phyloP scores from a whole-genome alignment of 2,888 invertebrate species.

The Pandemis heparana region DNA sequence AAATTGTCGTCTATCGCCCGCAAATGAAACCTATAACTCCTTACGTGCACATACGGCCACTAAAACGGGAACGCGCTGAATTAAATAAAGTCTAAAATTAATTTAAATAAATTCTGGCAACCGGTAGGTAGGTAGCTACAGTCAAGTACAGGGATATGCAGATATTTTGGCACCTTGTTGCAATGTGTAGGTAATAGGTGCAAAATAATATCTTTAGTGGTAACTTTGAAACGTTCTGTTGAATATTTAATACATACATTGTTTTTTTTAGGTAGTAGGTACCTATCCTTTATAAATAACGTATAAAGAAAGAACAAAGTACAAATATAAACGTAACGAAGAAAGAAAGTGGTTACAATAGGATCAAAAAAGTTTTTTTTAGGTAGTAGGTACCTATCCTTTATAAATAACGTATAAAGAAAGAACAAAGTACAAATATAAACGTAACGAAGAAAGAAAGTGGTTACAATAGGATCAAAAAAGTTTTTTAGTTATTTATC shows the following conservation, averaged over 20 bases:
- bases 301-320: not conserved
- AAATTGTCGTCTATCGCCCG: slow-evolving; percentile 86
- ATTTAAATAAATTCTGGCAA: slow-evolving; percentile 5
- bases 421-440: not conserved
- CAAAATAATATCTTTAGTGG: too few species aligned
- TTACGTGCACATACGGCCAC: slow-evolving; percentile 71
- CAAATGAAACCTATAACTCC: slow-evolving; percentile 86
- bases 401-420: not conserved
- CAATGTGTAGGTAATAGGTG: too few species aligned
- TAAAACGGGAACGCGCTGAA: slow-evolving; percentile 45
- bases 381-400: too few species aligned
- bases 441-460: too few species aligned
- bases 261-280: too few species aligned
- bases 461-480: too few species aligned
- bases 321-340: not conserved
- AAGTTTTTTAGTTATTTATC: not conserved
- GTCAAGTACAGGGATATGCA: too few species aligned
- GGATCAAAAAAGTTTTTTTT: not conserved
- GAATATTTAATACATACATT: not conserved
- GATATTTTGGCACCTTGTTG: too few species aligned
- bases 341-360: too few species aligned
- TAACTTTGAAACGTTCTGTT: too few species aligned
- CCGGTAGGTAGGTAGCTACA: too few species aligned
- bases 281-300: too few species aligned
- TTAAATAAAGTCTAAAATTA: not conserved